Conservation (phyloP, 2,113 vertebrate genomes). For the Uria aalge region DNA sequence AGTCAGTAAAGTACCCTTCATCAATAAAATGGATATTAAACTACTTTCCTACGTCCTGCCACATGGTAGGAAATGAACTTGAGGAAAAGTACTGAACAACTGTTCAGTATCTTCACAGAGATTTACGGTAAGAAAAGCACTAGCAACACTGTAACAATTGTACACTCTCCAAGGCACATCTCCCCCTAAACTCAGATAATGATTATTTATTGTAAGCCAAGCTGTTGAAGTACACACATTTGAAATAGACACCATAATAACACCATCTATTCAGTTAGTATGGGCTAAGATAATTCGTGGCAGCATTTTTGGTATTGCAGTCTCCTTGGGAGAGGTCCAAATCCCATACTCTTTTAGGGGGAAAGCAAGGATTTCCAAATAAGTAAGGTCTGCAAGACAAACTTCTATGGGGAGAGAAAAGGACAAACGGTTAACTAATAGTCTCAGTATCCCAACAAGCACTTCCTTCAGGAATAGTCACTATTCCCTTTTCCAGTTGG, state of each 20-base stretch:
- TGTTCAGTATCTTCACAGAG: neutral
- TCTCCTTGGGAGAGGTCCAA: neutral
- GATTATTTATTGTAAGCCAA: neutral
- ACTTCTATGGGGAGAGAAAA: neutral
- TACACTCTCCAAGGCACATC: neutral
- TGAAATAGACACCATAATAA: neutral
- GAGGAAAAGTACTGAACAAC: neutral
- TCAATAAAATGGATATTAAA: neutral
- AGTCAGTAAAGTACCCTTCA: neutral
- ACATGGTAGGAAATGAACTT: neutral
- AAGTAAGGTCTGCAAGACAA: neutral
- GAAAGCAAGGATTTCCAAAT: neutral
- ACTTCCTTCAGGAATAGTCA: neutral
- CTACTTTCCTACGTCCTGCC: neutral
- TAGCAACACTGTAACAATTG: neutral
- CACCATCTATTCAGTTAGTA: neutral
- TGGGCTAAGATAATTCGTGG: neutral
- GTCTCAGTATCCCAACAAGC: neutral
- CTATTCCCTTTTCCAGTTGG: neutral
- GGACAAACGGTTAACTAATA: neutral
- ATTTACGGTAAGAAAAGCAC: neutral
- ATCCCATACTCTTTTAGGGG: neutral
- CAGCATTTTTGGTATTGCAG: neutral
- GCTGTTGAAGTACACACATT: neutral
- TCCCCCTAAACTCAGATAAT: neutral